These are phyloP conservation scores for Aricia agestis DNA, from an alignment of 1,140 invertebrate genomes.

Conservation along the genomic window DNA sequence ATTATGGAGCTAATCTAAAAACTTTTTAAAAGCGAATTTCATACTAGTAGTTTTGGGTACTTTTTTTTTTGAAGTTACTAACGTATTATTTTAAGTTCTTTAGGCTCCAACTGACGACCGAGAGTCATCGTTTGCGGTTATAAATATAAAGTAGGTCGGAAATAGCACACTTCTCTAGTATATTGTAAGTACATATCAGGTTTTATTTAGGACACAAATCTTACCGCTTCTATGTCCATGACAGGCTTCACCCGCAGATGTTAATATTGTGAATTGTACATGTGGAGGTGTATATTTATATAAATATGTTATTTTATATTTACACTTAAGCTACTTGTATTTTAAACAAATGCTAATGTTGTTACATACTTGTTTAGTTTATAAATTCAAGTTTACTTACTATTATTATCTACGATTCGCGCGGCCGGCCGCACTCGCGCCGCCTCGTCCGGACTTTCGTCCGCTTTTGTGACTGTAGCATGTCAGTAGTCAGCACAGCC, in stretches of 20 bases:
- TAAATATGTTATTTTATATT: background rate
- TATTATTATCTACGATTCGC: background rate
- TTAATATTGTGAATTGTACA: background rate
- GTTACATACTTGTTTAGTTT: background rate
- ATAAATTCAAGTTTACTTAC: background rate
- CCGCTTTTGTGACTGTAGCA: too few species aligned
- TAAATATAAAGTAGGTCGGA: background rate
- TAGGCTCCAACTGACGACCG: too few species aligned
- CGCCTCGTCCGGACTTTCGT: too few species aligned
- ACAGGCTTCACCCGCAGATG: background rate
- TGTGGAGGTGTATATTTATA: background rate
- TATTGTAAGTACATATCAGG: constrained; percentile 1
- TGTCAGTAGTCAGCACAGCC: too few species aligned
- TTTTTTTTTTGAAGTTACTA: background rate
- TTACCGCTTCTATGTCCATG: background rate
- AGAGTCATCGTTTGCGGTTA: background rate
- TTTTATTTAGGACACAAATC: background rate
- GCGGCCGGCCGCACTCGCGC: too few species aligned
- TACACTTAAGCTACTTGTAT: background rate
- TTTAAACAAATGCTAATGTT: background rate
- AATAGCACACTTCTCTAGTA: background rate
- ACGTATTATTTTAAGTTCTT: too few species aligned
- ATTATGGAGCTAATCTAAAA: too few species aligned
- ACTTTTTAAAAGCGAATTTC: too few species aligned
- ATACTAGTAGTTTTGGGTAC: too few species aligned